Conservation (phyloP, 2,797 vertebrate genomes). For the Karalla daura region DNA sequence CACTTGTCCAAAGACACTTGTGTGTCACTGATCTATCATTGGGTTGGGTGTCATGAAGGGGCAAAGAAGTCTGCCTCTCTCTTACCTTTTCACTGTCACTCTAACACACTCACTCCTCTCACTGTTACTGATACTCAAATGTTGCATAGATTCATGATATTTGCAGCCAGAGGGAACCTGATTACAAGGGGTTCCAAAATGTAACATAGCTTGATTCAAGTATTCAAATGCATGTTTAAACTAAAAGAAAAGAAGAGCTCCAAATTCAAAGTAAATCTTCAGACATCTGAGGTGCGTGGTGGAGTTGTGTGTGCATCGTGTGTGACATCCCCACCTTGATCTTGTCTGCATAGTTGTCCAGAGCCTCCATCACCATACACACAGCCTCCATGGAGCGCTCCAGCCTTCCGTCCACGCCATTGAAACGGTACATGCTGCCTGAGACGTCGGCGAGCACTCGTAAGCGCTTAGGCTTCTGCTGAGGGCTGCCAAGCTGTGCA, state of each 20-base stretch:
- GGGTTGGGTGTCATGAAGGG: conserved; percentile 60
- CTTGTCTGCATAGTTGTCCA: conserved; percentile 95
- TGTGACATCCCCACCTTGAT: conserved; percentile 88
- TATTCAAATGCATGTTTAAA: neutral
- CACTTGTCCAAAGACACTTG: conserved; percentile 42
- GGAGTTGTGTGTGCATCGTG: no score
- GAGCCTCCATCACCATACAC: conserved; percentile 98
- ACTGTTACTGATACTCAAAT: no score
- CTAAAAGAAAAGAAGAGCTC: neutral
- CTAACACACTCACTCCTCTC: neutral
- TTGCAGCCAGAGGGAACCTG: neutral
- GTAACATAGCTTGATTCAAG: neutral
- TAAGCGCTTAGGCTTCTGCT: conserved; percentile 94
- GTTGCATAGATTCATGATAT: neutral
- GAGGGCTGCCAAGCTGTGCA: conserved; percentile 89
- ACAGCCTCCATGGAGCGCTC: conserved; percentile 98
- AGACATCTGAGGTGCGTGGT: no score
- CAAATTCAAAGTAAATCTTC: neutral
- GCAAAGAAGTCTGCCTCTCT: conserved; percentile 70
- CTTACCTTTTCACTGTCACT: conserved; percentile 4
- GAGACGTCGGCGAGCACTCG: conserved; percentile 93
- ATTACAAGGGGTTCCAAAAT: neutral
- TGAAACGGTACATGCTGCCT: conserved; percentile 99
- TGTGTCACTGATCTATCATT: conserved; percentile 56
- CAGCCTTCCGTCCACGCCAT: conserved; percentile 92